phyloP scores from a whole-genome alignment of 2,113 vertebrate species.

The Pelecanoides urinatrix region DNA sequence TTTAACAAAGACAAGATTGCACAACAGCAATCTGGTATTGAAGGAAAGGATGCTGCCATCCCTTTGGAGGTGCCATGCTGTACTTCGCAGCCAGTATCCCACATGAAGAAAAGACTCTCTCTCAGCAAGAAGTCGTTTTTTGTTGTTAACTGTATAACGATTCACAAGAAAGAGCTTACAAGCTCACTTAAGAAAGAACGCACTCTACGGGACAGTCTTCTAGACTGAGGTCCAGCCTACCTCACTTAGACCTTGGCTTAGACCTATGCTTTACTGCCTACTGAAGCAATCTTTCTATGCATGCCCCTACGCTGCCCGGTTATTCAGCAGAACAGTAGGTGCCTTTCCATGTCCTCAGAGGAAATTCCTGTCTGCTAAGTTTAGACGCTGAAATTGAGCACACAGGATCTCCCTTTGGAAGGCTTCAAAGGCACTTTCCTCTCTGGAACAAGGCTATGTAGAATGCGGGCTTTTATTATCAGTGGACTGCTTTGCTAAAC shows the following conservation, averaged over 20 bases:
- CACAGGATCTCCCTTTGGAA: constrained; percentile 36
- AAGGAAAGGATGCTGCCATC: background rate
- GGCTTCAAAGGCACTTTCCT: constrained; percentile 1
- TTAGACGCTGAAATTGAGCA: constrained; percentile 27
- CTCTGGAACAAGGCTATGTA: background rate
- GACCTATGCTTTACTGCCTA: background rate
- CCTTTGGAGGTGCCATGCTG: background rate
- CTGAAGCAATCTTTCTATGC: background rate
- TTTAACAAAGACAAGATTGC: background rate
- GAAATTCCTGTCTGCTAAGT: constrained; percentile 40
- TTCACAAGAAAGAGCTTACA: background rate
- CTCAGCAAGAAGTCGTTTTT: background rate
- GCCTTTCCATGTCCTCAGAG: background rate
- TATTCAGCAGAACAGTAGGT: constrained; percentile 18
- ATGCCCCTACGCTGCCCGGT: accelerated
- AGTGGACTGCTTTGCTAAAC: background rate
- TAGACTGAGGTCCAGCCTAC: background rate
- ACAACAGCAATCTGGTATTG: background rate
- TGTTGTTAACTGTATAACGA: background rate
- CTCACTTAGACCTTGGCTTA: background rate
- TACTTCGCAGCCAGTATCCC: background rate
- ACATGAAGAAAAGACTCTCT: background rate
- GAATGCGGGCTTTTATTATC: background rate
- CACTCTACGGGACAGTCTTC: background rate
- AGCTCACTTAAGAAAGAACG: background rate